phyloP scores from a whole-genome alignment of 2,797 vertebrate species.

The Enteromius paludinosus region DNA sequence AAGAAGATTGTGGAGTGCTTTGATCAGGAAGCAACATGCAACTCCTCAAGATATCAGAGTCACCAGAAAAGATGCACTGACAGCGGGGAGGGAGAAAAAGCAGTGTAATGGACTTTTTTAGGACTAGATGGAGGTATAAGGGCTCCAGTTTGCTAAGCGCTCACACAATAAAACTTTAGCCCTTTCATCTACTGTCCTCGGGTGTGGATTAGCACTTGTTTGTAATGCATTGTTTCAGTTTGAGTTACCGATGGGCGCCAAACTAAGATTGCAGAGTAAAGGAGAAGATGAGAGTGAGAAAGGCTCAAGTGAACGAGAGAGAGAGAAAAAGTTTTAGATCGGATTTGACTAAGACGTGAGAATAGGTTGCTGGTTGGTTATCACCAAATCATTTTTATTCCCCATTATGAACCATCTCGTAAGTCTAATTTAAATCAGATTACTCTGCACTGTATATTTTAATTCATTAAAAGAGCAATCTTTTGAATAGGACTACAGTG shows the following conservation, averaged over 20 bases:
- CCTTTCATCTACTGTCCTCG: conserved; percentile 90
- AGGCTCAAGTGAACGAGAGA: conserved; percentile 55
- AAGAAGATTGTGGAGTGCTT: conserved; percentile 77
- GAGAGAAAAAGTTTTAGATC: conserved; percentile 36
- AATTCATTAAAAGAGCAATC: not conserved
- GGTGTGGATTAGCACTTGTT: conserved; percentile 92
- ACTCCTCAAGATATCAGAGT: conserved; percentile 73
- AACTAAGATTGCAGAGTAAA: conserved; percentile 79
- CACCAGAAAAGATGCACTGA: conserved; percentile 51
- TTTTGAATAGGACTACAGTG: not conserved
- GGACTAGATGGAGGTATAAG: conserved; percentile 66
- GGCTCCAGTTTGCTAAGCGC: conserved; percentile 82
- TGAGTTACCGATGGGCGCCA: conserved; percentile 93
- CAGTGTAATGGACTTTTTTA: conserved; percentile 68
- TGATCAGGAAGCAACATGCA: conserved; percentile 79
- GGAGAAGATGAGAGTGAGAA: conserved; percentile 41
- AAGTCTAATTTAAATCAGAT: not conserved
- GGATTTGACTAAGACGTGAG: conserved; percentile 4
- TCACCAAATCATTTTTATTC: not conserved
- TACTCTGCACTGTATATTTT: not conserved
- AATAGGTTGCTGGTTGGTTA: not conserved
- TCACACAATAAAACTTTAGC: conserved; percentile 90
- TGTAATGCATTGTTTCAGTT: conserved; percentile 94
- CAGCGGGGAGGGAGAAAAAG: conserved; percentile 78
- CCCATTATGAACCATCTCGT: not conserved